Percentiles rank a stretch among this genome's conserved stretches.
phyloP scores from a whole-genome alignment of 2,113 vertebrate species.

The Sturnira hondurensis region DNA sequence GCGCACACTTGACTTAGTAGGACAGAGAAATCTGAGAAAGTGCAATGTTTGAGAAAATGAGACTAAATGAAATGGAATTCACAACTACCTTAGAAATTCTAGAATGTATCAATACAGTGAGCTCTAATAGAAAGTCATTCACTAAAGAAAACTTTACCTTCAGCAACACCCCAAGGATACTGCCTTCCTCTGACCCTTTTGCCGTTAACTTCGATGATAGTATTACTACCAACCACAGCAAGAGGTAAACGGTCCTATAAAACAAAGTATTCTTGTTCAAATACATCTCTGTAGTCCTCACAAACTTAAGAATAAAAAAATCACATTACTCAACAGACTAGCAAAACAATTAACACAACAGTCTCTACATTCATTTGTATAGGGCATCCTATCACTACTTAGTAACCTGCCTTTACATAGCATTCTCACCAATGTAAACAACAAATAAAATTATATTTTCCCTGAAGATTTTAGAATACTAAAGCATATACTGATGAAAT shows the following conservation, averaged over 20 bases:
- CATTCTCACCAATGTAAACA: not conserved
- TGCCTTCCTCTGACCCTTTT: constrained; percentile 96
- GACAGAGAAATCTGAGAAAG: not conserved
- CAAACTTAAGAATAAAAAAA: constrained; percentile 46
- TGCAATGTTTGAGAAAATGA: not conserved
- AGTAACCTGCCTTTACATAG: not conserved
- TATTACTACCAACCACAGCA: constrained; percentile 98
- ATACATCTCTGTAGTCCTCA: constrained; percentile 33
- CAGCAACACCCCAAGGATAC: constrained; percentile 98
- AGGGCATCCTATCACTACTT: not conserved
- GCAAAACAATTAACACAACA: not conserved
- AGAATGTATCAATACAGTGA: not conserved
- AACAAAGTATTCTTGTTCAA: constrained; percentile 66
- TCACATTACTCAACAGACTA: not conserved
- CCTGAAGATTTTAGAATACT: constrained; percentile 2
- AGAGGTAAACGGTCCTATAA: constrained; percentile 96
- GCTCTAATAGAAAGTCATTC: not conserved
- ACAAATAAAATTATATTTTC: not conserved
- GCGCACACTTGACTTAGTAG: not conserved
- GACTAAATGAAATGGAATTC: not conserved
- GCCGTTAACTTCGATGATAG: constrained; percentile 96
- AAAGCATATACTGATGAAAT: not conserved
- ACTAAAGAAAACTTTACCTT: constrained; percentile 86
- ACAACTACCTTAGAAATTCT: not conserved
- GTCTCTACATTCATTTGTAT: not conserved